Base-by-base conservation (phyloP, 1,140 invertebrate genomes). In the Euwallacea fornicatus region DNA sequence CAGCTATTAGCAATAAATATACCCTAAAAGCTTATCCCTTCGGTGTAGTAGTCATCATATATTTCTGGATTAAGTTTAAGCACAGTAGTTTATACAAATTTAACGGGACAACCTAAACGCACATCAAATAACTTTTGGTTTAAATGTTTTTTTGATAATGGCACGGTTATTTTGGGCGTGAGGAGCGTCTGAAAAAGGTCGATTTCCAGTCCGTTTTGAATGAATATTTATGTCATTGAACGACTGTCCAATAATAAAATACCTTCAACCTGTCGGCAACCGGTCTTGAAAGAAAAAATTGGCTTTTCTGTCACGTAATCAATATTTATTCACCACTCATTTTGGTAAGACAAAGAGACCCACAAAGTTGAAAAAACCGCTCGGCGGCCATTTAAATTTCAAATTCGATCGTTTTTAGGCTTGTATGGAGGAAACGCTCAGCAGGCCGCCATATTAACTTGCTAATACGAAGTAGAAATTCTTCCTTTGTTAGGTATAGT, bases 51-150 rank as follows among this genome's bases (percentile, higher is more conserved):
- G 66, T 61, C 68, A 55, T 70, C 68, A 54, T 70, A 70, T 70
- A 61, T 70, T 64, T 63, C 43, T 64, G 68, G 68, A 70, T 70
- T 70, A 63, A 70, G 50, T 64, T n/a, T 56, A 64, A 64, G 47
- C 68, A 64, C 50, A 50, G 66, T 54, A 53, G 66, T 69, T 69
- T 67, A 67, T 58, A 67, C 66, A 67, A 61, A 70, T 54, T 70
- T 64, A 58, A 44, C 60, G 50, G 61, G 68, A 42, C 58, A 47
- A 42, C 43, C 56, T 46, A 47, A 56, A 59, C 53, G 53, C n/a
- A 15, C 60, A 58, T 68, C 66, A 68, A 59, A 68, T 68, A 68
- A 68, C 42, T 68, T 60, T 44, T 7, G 56, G 58, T 11, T 58
- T 66, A 66, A 66, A 44, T 15, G 47, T 9, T 42, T 33, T 41